Percentiles rank a stretch among this genome's conserved stretches.
Evolutionary conservation across 2,113 vertebrate genomes (phyloP).

Genomic region (Grammomys surdaster): DNA sequence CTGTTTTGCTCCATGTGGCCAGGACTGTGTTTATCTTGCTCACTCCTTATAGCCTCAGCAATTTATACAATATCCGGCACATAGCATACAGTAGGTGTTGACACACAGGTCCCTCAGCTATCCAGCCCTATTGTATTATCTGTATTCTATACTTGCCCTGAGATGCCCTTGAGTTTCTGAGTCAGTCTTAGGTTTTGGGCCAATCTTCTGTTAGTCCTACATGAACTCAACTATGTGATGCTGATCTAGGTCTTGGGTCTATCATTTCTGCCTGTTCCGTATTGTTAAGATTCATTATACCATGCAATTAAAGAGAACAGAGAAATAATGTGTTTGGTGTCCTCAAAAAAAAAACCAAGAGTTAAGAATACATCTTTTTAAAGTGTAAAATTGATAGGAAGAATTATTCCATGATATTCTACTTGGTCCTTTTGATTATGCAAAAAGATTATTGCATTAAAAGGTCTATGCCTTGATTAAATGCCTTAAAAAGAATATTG

Average conservation of each 20-base stretch:
- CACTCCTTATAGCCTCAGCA: not conserved
- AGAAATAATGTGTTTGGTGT: not conserved
- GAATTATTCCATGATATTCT: not conserved
- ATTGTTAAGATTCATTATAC: not conserved
- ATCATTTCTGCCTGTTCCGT: not conserved
- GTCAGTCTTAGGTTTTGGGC: not conserved
- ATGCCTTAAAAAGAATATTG: not conserved
- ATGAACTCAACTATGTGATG: slow-evolving; percentile 5
- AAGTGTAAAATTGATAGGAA: slow-evolving; percentile 10
- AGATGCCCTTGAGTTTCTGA: not conserved
- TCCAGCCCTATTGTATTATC: fast-evolving
- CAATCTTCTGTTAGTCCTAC: not conserved
- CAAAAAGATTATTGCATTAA: not conserved
- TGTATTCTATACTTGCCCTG: not conserved
- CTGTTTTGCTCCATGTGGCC: not conserved
- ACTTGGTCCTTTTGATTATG: not conserved
- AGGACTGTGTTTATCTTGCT: not conserved
- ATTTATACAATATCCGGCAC: not conserved
- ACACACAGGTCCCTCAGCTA: not conserved
- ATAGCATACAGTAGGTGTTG: not conserved
- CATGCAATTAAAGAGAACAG: not conserved
- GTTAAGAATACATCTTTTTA: not conserved
- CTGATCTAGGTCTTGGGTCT: not conserved
- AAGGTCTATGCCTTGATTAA: not conserved
- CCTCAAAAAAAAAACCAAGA: not conserved